Conservation (phyloP, 2,888 invertebrate species). For the Cataglyphis cursor region DNA sequence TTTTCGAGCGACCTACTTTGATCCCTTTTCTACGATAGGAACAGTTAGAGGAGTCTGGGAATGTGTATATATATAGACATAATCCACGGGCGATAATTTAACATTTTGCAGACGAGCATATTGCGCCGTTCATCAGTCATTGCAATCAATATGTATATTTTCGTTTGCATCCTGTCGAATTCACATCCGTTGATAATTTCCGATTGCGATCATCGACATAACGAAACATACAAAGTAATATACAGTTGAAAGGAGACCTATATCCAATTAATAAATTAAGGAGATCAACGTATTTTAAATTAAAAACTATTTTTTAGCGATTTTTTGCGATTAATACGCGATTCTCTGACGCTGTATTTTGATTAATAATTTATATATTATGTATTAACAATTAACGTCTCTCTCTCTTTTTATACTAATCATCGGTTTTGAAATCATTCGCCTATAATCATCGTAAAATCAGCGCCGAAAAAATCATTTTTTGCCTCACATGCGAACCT, state of each 20-base stretch:
- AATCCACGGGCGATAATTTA: conserved; percentile 64
- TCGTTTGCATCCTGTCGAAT: conserved; percentile 42
- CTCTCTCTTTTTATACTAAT: neutral
- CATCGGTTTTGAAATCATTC: neutral
- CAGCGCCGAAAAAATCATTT: neutral
- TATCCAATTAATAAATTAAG: neutral
- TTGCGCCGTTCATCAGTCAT: conserved; percentile 32
- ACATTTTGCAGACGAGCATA: conserved; percentile 26
- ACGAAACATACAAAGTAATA: neutral
- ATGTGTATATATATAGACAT: conserved; percentile 40
- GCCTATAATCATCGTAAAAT: neutral
- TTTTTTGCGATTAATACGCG: neutral
- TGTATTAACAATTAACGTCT: neutral
- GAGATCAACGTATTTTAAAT: neutral
- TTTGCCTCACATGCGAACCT: neutral
- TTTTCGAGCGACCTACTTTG: conserved; percentile 68
- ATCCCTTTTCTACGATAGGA: conserved; percentile 63
- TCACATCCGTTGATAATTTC: conserved; percentile 40
- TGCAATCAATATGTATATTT: conserved; percentile 37
- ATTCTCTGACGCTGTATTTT: neutral
- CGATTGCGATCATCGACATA: conserved; percentile 5
- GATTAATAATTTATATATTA: neutral
- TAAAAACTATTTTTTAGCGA: neutral
- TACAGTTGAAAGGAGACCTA: neutral
- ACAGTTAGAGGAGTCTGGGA: conserved; percentile 48